Conservation (phyloP, 2,797 vertebrate species). For the Notoglanidium macrostoma region DNA sequence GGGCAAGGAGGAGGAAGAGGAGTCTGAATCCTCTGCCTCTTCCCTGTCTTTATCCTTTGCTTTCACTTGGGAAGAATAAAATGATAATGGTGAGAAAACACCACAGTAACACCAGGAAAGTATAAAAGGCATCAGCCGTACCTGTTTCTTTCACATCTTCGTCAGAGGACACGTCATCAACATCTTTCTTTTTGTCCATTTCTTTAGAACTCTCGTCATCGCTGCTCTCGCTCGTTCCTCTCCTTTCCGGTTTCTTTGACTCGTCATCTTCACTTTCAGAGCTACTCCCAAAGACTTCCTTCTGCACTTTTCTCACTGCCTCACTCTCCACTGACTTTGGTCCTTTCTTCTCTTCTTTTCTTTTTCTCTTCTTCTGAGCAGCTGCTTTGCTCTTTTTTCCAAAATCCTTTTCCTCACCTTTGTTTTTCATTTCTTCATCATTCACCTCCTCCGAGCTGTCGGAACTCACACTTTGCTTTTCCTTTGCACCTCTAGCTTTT, state of each 20-base stretch:
- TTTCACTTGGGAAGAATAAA: constrained; percentile 27
- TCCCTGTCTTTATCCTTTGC: constrained; percentile 30
- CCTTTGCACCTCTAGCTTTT: background rate
- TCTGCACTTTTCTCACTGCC: constrained; percentile 48
- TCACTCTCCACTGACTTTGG: constrained; percentile 17
- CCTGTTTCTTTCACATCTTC: constrained; percentile 45
- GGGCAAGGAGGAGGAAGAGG: constrained; percentile 72
- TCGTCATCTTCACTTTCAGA: constrained; percentile 52
- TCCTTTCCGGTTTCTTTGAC: background rate
- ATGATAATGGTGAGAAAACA: background rate
- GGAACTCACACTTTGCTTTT: constrained; percentile 1
- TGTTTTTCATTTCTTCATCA: background rate
- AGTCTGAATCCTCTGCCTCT: constrained; percentile 55
- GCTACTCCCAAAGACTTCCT: constrained; percentile 53
- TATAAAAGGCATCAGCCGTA: constrained; percentile 32
- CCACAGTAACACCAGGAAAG: constrained; percentile 44
- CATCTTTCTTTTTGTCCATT: constrained; percentile 12
- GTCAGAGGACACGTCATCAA: constrained; percentile 8
- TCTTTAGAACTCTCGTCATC: background rate
- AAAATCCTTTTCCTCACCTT: background rate
- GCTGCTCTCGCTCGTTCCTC: constrained; percentile 26
- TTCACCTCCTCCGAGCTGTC: constrained; percentile 7
- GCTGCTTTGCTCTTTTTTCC: constrained; percentile 43
- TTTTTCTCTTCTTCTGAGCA: constrained; percentile 7
- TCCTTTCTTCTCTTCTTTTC: constrained; percentile 3